Evolutionary conservation across 2,888 invertebrate genomes (phyloP).

Genomic region (Drosophila borborema): DNA sequence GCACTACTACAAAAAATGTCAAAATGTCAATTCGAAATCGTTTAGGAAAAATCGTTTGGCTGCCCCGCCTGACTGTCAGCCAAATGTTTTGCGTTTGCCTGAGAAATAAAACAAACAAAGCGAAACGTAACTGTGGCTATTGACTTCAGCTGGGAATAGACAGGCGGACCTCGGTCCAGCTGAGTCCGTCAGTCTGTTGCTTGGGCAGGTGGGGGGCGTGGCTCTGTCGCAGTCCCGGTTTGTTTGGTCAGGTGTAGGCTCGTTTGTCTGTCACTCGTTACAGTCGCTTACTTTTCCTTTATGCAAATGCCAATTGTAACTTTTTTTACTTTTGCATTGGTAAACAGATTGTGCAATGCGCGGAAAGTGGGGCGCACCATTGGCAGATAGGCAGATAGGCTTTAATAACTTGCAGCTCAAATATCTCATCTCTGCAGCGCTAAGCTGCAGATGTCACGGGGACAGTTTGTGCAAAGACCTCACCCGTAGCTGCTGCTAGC

Average conservation of each 20-base stretch:
- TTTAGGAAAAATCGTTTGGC: constrained; percentile 68
- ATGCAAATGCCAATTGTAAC: constrained; percentile 61
- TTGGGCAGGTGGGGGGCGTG: not conserved
- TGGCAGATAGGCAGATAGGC: constrained; percentile 11
- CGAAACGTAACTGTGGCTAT: constrained; percentile 35
- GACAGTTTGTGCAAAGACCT: constrained; percentile 45
- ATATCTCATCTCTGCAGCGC: constrained; percentile 12
- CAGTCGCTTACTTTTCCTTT: constrained; percentile 70
- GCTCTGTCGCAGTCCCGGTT: constrained; percentile 35
- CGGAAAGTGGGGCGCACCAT: constrained; percentile 43
- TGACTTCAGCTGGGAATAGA: constrained; percentile 26
- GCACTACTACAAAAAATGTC: constrained; percentile 69
- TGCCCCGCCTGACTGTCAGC: constrained; percentile 35
- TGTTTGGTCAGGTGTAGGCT: constrained; percentile 73
- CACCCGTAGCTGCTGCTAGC: constrained; percentile 35
- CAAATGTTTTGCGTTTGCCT: constrained; percentile 51
- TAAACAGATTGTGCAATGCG: constrained; percentile 41
- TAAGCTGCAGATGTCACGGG: constrained; percentile 30
- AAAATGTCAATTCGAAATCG: constrained; percentile 79
- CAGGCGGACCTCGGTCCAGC: constrained; percentile 15
- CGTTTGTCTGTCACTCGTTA: constrained; percentile 71
- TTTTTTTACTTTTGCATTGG: constrained; percentile 37
- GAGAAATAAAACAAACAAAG: constrained; percentile 32
- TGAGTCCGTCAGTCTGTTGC: constrained; percentile 11
- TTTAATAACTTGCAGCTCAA: constrained; percentile 30